phyloP scores from a whole-genome alignment of 1,140 invertebrate species.

The Ceratina japonica region DNA sequence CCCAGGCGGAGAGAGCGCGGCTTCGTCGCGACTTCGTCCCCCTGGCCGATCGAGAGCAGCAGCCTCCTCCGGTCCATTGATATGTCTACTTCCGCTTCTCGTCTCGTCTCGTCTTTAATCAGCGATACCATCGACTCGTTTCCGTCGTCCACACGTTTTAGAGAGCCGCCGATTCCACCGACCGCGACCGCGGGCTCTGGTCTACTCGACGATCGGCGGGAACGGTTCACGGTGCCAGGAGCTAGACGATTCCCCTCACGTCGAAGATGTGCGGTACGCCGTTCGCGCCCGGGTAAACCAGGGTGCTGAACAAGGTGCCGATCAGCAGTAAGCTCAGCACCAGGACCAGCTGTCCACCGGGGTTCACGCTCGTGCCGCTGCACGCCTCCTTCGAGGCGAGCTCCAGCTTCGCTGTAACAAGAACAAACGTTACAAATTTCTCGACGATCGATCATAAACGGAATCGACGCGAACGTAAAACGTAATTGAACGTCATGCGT shows the following conservation, averaged over 20 bases:
- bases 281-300: neutral
- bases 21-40: neutral
- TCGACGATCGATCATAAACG: too few species aligned
- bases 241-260: conserved; percentile 55
- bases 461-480: too few species aligned
- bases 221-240: conserved; percentile 36
- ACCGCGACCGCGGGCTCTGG: conserved; percentile 7
- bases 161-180: conserved; percentile 1
- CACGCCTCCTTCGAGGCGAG: conserved; percentile 74
- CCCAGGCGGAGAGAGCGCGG: neutral
- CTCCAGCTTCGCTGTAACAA: conserved; percentile 76
- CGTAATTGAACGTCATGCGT: too few species aligned
- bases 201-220: conserved; percentile 12
- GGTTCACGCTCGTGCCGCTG: conserved; percentile 64
- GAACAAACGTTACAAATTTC: conserved; percentile 22
- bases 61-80: conserved; percentile 19
- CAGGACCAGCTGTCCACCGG: conserved; percentile 24
- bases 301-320: conserved; percentile 26
- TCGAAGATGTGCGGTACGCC: conserved; percentile 34
- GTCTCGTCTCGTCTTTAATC: neutral
- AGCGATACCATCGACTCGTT: conserved; percentile 5
- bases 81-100: conserved; percentile 19
- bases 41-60: conserved; percentile 12
- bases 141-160: conserved; percentile 25
- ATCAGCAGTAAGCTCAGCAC: conserved; percentile 44